Conservation (phyloP, 2,888 invertebrate species). For the Oscheius sp. region DNA sequence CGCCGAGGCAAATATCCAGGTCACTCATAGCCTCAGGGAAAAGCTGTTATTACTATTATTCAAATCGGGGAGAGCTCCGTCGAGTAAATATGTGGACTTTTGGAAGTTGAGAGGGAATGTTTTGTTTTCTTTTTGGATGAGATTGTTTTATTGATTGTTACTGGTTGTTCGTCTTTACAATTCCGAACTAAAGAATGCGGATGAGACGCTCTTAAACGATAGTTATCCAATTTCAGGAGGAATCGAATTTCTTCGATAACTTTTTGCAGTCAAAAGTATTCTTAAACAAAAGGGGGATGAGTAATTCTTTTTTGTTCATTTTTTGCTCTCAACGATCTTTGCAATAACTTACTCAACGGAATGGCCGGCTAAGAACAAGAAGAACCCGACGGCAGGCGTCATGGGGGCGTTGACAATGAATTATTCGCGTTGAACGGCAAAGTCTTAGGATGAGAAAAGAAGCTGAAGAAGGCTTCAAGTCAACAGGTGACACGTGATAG, state of each 20-base stretch:
- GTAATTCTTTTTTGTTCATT: neutral
- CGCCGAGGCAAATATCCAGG: slow-evolving; percentile 28
- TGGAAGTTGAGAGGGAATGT: slow-evolving; percentile 3
- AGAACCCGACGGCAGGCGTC: neutral
- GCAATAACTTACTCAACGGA: slow-evolving; percentile 1
- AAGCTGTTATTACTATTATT: slow-evolving; percentile 31
- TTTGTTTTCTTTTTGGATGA: neutral
- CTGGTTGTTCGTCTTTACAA: neutral
- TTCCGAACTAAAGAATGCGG: neutral
- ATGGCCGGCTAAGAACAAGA: neutral
- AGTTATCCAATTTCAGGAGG: slow-evolving; percentile 17
- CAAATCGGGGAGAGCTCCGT: slow-evolving; percentile 22
- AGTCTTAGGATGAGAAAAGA: neutral
- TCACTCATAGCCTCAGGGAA: slow-evolving; percentile 29
- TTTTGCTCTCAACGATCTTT: neutral
- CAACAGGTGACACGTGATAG: neutral
- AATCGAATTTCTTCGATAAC: slow-evolving; percentile 12
- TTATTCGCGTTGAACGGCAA: neutral
- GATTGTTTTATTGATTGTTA: neutral
- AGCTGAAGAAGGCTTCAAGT: neutral
- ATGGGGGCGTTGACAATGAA: slow-evolving; percentile 11
- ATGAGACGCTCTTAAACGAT: slow-evolving; percentile 8
- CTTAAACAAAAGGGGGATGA: neutral
- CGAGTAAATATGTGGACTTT: slow-evolving; percentile 24
- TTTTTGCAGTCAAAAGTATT: neutral